These are phyloP conservation scores for Drosophila pruinosa DNA, from an alignment of 1,140 invertebrate genomes.

Conservation along the genomic window DNA sequence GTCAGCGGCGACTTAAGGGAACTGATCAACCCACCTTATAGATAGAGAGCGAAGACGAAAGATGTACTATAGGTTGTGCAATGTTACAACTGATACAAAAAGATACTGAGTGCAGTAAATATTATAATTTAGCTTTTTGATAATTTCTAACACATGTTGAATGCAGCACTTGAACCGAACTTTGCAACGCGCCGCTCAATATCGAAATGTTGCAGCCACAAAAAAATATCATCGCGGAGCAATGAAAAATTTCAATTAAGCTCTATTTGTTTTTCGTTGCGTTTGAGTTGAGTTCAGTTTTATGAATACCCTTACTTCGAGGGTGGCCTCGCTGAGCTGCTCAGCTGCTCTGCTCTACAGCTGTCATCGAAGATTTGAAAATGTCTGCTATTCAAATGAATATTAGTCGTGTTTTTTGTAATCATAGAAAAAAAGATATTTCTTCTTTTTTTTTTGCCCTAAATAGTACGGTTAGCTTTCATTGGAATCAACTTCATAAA, in stretches of 20 bases:
- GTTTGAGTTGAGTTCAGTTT: conserved; percentile 4
- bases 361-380: not conserved
- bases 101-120: not conserved
- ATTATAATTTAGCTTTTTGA: not conserved
- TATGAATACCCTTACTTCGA: conserved; percentile 14
- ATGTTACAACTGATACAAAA: not conserved
- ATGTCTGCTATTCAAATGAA: too few species aligned
- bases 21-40: conserved; percentile 1
- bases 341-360: not conserved
- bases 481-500: too few species aligned
- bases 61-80: not conserved
- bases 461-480: too few species aligned
- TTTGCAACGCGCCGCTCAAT: conserved; percentile 29
- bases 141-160: conserved; percentile 20
- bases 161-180: conserved; percentile 14
- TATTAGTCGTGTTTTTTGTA: too few species aligned
- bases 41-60: not conserved
- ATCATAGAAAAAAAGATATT: too few species aligned
- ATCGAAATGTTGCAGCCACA: conserved; percentile 37
- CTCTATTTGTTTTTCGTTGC: conserved; percentile 35
- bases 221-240: conserved; percentile 26
- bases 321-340: not conserved
- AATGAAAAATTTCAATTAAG: conserved; percentile 49
- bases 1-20: not conserved
- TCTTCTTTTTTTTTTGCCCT: too few species aligned